Evolutionary conservation across 2,888 invertebrate genomes (phyloP).

Genomic region (Dynastes hyllus): DNA sequence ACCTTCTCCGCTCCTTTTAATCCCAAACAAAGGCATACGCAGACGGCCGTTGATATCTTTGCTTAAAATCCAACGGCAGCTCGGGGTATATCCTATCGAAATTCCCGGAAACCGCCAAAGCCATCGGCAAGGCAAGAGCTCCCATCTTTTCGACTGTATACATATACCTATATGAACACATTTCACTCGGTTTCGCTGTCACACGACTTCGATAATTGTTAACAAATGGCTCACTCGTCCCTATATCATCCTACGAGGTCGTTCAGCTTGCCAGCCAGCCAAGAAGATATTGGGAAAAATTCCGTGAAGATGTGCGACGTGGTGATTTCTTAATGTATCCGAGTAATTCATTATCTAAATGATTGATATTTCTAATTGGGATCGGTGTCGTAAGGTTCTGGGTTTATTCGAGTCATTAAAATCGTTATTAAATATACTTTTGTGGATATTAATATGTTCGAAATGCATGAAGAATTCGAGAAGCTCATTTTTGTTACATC

Average conservation of each 20-base stretch:
- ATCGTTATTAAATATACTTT: no score
- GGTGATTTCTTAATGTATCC: conserved; percentile 46
- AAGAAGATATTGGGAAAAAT: conserved; percentile 37
- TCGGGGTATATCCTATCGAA: conserved; percentile 13
- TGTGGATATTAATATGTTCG: no score
- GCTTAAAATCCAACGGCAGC: no score
- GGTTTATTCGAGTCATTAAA: no score
- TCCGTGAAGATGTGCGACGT: conserved; percentile 21
- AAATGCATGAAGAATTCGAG: no score
- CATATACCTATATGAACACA: conserved; percentile 34
- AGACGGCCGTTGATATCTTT: no score
- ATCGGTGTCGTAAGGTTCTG: no score
- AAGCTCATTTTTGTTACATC: no score
- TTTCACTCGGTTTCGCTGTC: conserved; percentile 51
- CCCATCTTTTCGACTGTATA: conserved; percentile 15
- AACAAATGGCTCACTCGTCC: conserved; percentile 54
- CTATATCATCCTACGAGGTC: conserved; percentile 3
- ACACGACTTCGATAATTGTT: conserved; percentile 54
- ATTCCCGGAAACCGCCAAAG: conserved; percentile 50
- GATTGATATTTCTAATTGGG: conserved; percentile 33
- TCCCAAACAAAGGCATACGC: no score
- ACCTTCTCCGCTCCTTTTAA: no score
- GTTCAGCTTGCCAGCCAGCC: neutral
- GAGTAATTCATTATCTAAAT: conserved; percentile 50
- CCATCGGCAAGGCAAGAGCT: conserved; percentile 9